Conservation (phyloP, 2,113 vertebrate species). For the Syngnathoides biaculeatus region DNA sequence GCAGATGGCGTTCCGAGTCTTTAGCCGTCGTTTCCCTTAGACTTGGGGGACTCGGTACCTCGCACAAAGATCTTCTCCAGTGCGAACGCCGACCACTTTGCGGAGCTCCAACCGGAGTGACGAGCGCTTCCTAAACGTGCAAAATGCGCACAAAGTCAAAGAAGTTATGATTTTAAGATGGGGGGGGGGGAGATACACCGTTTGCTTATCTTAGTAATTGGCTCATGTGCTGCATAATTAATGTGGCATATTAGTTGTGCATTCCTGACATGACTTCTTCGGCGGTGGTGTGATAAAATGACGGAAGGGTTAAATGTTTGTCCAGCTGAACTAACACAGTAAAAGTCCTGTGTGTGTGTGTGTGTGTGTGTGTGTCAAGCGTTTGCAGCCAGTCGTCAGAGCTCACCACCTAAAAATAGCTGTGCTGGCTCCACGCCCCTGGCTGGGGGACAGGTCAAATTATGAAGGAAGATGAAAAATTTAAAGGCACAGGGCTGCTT, state of each 20-base stretch:
- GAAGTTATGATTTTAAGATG: neutral
- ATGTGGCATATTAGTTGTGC: slow-evolving; percentile 25
- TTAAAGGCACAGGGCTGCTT: slow-evolving; percentile 74
- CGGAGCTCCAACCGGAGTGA: slow-evolving; percentile 13
- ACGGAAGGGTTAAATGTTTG: slow-evolving; percentile 68
- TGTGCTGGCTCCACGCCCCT: slow-evolving; percentile 69
- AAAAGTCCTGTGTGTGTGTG: slow-evolving; percentile 63
- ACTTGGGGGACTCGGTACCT: slow-evolving; percentile 54
- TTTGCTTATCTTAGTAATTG: neutral
- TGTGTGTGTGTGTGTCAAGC: slow-evolving; percentile 55
- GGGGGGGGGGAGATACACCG: neutral
- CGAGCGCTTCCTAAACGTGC: neutral
- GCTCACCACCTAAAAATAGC: slow-evolving; percentile 72
- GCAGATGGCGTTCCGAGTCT: slow-evolving; percentile 59
- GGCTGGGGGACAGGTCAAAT: slow-evolving; percentile 78
- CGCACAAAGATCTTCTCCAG: slow-evolving; percentile 29
- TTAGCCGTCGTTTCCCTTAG: slow-evolving; percentile 55
- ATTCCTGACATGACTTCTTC: slow-evolving; percentile 49
- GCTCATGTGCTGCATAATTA: neutral
- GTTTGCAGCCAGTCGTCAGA: slow-evolving; percentile 67
- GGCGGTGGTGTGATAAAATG: slow-evolving; percentile 50
- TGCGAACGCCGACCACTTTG: slow-evolving; percentile 25
- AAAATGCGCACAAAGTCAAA: neutral
- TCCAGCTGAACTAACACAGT: slow-evolving; percentile 74
- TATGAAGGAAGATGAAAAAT: slow-evolving; percentile 79